Percentiles rank a stretch among this genome's conserved stretches.
phyloP scores from a whole-genome alignment of 1,140 invertebrate species.

The Lethrus apterus region DNA sequence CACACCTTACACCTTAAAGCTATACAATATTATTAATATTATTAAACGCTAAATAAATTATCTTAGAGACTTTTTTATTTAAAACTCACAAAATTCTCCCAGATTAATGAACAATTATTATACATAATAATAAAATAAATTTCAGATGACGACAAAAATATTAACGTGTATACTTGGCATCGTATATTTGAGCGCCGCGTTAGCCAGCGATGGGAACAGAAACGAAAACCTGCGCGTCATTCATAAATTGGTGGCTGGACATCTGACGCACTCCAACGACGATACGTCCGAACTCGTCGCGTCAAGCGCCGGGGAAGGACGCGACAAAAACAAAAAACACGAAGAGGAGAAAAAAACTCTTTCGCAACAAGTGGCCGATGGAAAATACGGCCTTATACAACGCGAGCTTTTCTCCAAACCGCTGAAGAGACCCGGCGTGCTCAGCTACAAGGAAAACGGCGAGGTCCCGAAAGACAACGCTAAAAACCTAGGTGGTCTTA shows the following conservation, averaged over 20 bases:
- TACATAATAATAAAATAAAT: too few relatives aligned
- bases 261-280: neutral
- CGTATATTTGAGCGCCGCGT: neutral
- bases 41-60: too few relatives aligned
- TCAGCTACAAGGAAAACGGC: constrained; percentile 69
- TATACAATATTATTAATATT: too few relatives aligned
- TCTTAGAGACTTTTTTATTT: too few relatives aligned
- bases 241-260: constrained; percentile 8
- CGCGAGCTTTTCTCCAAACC: constrained; percentile 66
- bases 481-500: constrained; percentile 70
- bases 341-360: constrained; percentile 73
- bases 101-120: too few relatives aligned
- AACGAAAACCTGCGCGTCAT: neutral
- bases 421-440: constrained; percentile 65
- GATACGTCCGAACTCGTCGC: constrained; percentile 11
- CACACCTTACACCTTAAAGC: too few relatives aligned
- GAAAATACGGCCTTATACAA: constrained; percentile 82
- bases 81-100: too few relatives aligned
- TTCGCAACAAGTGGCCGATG: constrained; percentile 77
- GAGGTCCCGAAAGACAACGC: constrained; percentile 72
- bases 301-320: constrained; percentile 1
- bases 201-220: neutral
- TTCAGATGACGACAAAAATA: constrained; percentile 6
- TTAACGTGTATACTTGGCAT: constrained; percentile 5
- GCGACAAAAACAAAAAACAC: constrained; percentile 22